Evolutionary conservation across 2,888 invertebrate genomes (phyloP), one percentile per base, ranked within the genome.

Genomic region (Julus scanicus): DNA sequence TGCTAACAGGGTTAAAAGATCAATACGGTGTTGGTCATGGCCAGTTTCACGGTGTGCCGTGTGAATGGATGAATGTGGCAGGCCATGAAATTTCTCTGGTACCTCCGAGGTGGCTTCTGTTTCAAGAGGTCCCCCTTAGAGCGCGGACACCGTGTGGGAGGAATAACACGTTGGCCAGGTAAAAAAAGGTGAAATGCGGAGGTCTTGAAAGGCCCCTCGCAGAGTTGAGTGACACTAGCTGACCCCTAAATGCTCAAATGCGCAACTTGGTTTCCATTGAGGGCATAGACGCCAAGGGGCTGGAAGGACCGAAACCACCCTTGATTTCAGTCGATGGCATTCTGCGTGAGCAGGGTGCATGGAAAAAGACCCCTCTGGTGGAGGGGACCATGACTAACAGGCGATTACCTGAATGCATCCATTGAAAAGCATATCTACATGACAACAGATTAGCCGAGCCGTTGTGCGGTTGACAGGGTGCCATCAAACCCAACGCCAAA

Each of bases 371-470:
- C n/a, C 39, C 85, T 40, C 17, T 44, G 85, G 44, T 20, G 39
- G 37, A n/a, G 39, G 44, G 85, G 39, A 84, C 37, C 84, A 39
- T 29, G 20, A 39, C 37, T 84, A 71, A 29, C 37, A n/a, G 17
- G 85, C 85, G 85, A 85, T 85, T 85, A 85, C 85, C 40, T 85
- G 85, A 85, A 85, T 85, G 8, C 85, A 39, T 44, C 40, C 85
- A 85, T 85, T 85, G 85, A 85, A 85, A 85, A 85, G 85, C 85
- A 37, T 85, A 48, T 85, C 85, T 85, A 85, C 85, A 85, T 85
- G 85, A 85, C 85, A 85, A 85, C 85, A 85, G 85, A 85, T 85
- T 85, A 85, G 85, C 85, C 85, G 40, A 39, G 85, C 17, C 44
- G 39, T 85, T 85, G 85, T 85, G 39, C 37, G 44, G 44, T 9